Conservation (phyloP, 2,113 vertebrate genomes). For the Benitochromis conjunctus region DNA sequence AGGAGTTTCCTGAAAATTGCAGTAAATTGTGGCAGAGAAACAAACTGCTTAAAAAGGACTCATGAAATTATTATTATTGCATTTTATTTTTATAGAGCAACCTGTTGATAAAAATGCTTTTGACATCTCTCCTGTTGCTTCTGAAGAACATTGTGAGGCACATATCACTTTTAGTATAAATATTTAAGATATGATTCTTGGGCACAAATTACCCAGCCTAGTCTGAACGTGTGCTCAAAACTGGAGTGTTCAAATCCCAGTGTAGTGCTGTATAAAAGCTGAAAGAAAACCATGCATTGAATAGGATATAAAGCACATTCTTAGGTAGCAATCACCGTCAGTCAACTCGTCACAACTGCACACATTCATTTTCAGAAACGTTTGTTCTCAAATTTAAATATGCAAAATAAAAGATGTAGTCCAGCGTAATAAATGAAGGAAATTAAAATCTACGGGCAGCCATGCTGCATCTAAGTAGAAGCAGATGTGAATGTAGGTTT, state of each 20-base stretch:
- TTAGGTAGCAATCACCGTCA: neutral
- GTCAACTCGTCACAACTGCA: neutral
- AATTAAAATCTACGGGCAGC: neutral
- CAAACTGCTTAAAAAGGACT: neutral
- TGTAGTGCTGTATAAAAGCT: neutral
- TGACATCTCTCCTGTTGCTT: neutral
- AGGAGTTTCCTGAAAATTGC: neutral
- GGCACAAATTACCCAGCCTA: neutral
- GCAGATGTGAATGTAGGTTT: neutral
- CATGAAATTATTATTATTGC: neutral
- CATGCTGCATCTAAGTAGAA: neutral
- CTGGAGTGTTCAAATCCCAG: neutral
- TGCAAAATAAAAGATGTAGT: neutral
- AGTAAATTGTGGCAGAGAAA: neutral
- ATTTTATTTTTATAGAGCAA: neutral
- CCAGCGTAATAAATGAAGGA: neutral
- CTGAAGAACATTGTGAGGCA: neutral
- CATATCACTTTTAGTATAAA: neutral
- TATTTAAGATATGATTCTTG: neutral
- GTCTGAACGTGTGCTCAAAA: neutral
- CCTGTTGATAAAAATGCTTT: neutral
- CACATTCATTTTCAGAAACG: neutral
- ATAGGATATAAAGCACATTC: neutral
- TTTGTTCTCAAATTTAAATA: neutral
- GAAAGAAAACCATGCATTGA: neutral